phyloP scores from a whole-genome alignment of 2,888 invertebrate species.

The Campaea margaritaria region DNA sequence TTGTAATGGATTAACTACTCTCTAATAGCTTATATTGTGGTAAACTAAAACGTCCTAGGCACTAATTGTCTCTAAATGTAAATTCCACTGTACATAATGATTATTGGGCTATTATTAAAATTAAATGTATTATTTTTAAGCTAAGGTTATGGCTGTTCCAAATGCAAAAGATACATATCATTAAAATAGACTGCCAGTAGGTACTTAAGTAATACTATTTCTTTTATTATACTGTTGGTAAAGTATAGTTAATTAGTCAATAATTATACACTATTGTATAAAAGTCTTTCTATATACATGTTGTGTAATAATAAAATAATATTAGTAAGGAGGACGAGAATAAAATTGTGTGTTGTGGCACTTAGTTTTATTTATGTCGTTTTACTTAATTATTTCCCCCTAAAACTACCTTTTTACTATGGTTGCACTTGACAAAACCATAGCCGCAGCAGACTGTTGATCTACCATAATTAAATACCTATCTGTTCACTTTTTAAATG shows the following conservation, averaged over 20 bases:
- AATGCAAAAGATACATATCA: conserved; percentile 85
- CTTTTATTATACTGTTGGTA: conserved; percentile 83
- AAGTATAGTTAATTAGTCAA: conserved; percentile 73
- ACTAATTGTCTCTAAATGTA: conserved; percentile 33
- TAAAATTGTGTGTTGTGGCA: conserved; percentile 83
- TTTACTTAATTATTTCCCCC: background rate
- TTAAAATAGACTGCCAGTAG: conserved; percentile 82
- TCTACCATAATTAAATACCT: no score
- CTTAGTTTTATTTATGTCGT: conserved; percentile 40
- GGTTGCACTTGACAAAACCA: no score
- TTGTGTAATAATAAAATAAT: conserved; percentile 82
- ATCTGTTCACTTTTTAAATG: no score
- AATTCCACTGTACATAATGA: conserved; percentile 30
- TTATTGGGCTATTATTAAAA: conserved; percentile 6
- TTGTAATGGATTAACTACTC: background rate
- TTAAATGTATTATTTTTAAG: conserved; percentile 38
- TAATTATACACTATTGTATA: conserved; percentile 85
- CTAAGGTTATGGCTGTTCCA: conserved; percentile 78
- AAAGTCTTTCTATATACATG: conserved; percentile 85
- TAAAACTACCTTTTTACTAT: no score
- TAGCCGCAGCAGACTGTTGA: no score
- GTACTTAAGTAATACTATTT: conserved; percentile 49
- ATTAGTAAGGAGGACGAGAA: conserved; percentile 66
- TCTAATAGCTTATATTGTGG: conserved; percentile 13
- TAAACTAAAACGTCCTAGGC: conserved; percentile 41